These are phyloP conservation scores for Drosophila kuntzei DNA, from an alignment of 2,888 invertebrate species.

Conservation along the genomic window DNA sequence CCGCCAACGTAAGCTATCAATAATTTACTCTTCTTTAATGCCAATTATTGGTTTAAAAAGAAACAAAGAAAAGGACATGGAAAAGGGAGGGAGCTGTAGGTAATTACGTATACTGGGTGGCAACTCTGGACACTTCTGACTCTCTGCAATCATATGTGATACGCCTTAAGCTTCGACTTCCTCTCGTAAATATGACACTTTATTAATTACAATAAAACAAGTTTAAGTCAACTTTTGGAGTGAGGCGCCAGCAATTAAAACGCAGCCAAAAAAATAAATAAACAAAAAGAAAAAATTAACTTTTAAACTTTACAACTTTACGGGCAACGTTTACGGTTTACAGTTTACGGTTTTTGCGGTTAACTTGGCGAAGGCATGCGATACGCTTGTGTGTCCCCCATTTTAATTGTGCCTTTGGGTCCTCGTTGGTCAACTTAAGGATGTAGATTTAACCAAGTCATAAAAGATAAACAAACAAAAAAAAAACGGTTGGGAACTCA, in stretches of 20 bases:
- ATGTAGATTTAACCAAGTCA: conserved; percentile 28
- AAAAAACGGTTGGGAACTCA: background rate
- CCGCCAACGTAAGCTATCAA: conserved; percentile 66
- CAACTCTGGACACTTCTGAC: conserved; percentile 6
- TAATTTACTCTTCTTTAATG: conserved; percentile 75
- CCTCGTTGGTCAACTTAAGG: conserved; percentile 39
- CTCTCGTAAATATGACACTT: conserved; percentile 69
- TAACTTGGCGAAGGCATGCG: conserved; percentile 29
- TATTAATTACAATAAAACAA: conserved; percentile 64
- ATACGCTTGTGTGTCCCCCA: conserved; percentile 45
- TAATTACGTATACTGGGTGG: conserved; percentile 6
- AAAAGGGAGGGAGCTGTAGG: background rate
- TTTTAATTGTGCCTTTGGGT: conserved; percentile 53
- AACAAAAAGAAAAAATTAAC: conserved; percentile 9
- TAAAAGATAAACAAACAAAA: conserved; percentile 16
- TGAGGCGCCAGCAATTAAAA: conserved; percentile 46
- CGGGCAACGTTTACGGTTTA: conserved; percentile 7
- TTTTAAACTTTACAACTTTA: conserved; percentile 30
- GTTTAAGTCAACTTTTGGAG: conserved; percentile 26
- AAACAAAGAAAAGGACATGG: background rate
- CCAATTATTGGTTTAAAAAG: conserved; percentile 58
- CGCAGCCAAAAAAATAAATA: conserved; percentile 2
- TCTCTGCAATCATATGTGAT: conserved; percentile 57
- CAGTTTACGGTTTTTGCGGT: conserved; percentile 7
- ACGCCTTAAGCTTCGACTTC: conserved; percentile 40